Percentiles rank a stretch among this genome's conserved stretches.
These are phyloP conservation scores for Craniophora ligustri DNA, from an alignment of 2,888 invertebrate genomes.

Conservation along the genomic window DNA sequence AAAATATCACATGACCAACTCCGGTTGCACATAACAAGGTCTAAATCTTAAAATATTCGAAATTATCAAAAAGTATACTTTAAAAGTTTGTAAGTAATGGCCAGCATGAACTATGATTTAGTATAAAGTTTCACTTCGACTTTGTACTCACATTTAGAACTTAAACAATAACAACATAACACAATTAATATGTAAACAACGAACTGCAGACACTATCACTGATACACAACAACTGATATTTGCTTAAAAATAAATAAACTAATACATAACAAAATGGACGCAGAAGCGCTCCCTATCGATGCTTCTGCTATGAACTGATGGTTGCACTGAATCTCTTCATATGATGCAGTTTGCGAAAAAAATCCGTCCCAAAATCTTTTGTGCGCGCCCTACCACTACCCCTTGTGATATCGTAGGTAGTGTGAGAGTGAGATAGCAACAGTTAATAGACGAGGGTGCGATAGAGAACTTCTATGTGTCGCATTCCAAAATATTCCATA, in stretches of 20 bases:
- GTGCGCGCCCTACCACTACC: slow-evolving; percentile 82
- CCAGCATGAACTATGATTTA: background rate
- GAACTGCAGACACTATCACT: slow-evolving; percentile 26
- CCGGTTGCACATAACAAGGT: background rate
- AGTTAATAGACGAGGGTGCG: slow-evolving; percentile 63
- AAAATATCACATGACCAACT: slow-evolving; percentile 20
- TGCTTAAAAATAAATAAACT: slow-evolving; percentile 39
- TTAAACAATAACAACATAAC: background rate
- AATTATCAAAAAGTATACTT: too few relatives aligned
- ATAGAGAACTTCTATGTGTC: slow-evolving; percentile 71
- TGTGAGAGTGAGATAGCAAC: slow-evolving; percentile 67
- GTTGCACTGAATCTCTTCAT: slow-evolving; percentile 75
- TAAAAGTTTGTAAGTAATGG: background rate
- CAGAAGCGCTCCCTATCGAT: slow-evolving; percentile 41
- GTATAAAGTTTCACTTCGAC: background rate
- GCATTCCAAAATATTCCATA: slow-evolving; percentile 88
- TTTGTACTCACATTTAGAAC: slow-evolving; percentile 19
- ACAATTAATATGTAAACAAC: slow-evolving; percentile 4
- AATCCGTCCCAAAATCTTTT: slow-evolving; percentile 85
- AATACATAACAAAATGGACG: slow-evolving; percentile 49
- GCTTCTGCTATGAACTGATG: slow-evolving; percentile 57
- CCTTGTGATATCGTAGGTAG: slow-evolving; percentile 79
- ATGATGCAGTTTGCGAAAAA: slow-evolving; percentile 86
- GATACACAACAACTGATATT: slow-evolving; percentile 36
- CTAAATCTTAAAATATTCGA: background rate